Conservation (phyloP, 2,113 vertebrate species). For the Leptosomus discolor region DNA sequence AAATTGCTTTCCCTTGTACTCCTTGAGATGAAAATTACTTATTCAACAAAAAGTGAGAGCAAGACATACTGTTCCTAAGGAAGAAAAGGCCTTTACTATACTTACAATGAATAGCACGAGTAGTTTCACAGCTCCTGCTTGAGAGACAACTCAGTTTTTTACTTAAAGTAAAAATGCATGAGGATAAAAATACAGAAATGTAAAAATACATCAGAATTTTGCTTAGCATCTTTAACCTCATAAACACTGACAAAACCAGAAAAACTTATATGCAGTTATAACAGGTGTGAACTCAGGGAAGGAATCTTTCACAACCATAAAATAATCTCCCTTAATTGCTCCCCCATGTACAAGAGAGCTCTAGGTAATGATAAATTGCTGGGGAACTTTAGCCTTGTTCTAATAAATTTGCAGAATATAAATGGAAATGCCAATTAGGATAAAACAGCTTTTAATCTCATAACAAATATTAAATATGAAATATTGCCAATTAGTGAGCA, state of each 20-base stretch:
- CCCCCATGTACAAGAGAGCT: neutral
- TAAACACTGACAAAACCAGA: neutral
- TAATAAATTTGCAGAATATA: neutral
- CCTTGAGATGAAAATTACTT: slow-evolving; percentile 13
- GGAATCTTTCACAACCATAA: neutral
- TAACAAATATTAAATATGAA: neutral
- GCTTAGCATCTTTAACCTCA: neutral
- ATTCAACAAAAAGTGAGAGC: neutral
- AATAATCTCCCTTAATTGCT: neutral
- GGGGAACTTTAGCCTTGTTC: neutral
- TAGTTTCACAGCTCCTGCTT: neutral
- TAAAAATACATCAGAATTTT: neutral
- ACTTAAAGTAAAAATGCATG: neutral
- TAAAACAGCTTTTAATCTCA: neutral
- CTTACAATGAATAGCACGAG: neutral
- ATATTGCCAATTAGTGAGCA: neutral
- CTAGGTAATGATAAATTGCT: neutral
- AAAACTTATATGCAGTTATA: neutral
- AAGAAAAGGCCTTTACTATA: neutral
- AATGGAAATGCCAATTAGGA: neutral
- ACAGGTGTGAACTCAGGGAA: neutral
- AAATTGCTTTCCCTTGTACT: slow-evolving; percentile 1
- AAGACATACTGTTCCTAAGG: neutral
- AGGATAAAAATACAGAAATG: neutral
- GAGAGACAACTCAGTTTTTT: neutral